Evolutionary conservation across 2,797 vertebrate genomes (phyloP).

Genomic region (Schizopygopsis malacanthus): DNA sequence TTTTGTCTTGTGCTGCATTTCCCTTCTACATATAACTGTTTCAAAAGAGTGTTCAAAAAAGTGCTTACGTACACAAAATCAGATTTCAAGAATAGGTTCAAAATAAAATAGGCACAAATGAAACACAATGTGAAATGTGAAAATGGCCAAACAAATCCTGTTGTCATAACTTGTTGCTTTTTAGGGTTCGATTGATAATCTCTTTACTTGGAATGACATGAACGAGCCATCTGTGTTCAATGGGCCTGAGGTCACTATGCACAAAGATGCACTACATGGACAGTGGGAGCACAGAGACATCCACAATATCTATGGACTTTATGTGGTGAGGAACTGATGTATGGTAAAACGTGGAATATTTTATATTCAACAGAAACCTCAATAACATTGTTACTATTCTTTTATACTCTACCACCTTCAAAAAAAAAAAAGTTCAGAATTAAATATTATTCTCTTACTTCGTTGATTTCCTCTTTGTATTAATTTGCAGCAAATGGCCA

Average conservation of each 20-base stretch:
- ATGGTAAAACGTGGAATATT: neutral
- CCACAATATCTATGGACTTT: constrained; percentile 92
- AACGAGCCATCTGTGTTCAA: constrained; percentile 95
- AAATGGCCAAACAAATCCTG: neutral
- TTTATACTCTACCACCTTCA: constrained; percentile 68
- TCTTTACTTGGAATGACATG: constrained; percentile 95
- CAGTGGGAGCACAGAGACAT: constrained; percentile 91
- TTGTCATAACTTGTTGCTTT: neutral
- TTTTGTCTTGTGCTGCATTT: constrained; percentile 11
- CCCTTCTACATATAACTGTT: neutral
- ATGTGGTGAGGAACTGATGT: constrained; percentile 84
- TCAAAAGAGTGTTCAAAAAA: neutral
- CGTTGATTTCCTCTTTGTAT: constrained; percentile 64
- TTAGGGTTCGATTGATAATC: constrained; percentile 87
- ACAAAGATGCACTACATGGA: constrained; percentile 89
- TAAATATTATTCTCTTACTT: neutral
- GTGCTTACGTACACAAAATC: neutral
- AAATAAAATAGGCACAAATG: neutral
- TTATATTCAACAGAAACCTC: neutral
- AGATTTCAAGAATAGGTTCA: neutral
- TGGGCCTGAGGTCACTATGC: constrained; percentile 95
- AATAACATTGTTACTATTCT: neutral
- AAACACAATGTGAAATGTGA: neutral
- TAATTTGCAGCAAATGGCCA: constrained; percentile 90
- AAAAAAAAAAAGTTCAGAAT: too few species aligned